Evolutionary conservation across 2,888 invertebrate genomes (phyloP), one percentile per base, ranked within the genome.

Genomic region (Eupithecia subfuscata): DNA sequence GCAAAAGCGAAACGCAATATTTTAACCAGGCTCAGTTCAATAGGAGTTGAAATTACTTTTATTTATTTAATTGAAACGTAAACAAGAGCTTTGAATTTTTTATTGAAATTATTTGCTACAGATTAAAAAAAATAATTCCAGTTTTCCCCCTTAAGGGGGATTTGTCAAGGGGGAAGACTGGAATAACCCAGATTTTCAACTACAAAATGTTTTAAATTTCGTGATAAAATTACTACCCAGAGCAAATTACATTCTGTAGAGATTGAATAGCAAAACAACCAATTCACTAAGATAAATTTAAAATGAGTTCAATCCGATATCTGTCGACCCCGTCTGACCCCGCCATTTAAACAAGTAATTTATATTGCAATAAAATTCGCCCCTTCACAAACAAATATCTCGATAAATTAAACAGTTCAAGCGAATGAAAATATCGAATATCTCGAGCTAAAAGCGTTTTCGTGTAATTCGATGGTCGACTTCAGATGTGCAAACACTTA

Each of bases 381-480:
- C 78, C 79, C 75, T 79, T 79, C 76, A 78, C 81, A 81, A 79
- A 81, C 79, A 81, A 80, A 80, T 79, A 81, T 77, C 76, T 77
- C 81, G 78, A 78, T 81, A 81, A 80, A 80, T 81, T 80, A 79
- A 81, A 80, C 79, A 74, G 63, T 74, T 67, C 45, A 74, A 77
- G 73, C 74, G 79, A 81, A 79, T 74, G 79, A 80, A 82, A 83
- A 84, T 85, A 85, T 86, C 85, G 81, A 81, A 84, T 87, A 82
- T 80, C 86, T 75, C 72, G 74, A 81, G 83, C 82, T 87, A 84
- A 87, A 87, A 87, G 87, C 87, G 70, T 86, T 87, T 83, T 83
- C 84, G 77, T 87, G 87, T 87, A 81, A 82, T 80, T 68, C 70
- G 75, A 78, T 74, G 76, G 71, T 75, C 48, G 75, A 73, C 75